Evolutionary conservation across 2,797 vertebrate species (phyloP), one percentile per base, ranked within the genome.

Genomic region (Etheostoma perlongum): DNA sequence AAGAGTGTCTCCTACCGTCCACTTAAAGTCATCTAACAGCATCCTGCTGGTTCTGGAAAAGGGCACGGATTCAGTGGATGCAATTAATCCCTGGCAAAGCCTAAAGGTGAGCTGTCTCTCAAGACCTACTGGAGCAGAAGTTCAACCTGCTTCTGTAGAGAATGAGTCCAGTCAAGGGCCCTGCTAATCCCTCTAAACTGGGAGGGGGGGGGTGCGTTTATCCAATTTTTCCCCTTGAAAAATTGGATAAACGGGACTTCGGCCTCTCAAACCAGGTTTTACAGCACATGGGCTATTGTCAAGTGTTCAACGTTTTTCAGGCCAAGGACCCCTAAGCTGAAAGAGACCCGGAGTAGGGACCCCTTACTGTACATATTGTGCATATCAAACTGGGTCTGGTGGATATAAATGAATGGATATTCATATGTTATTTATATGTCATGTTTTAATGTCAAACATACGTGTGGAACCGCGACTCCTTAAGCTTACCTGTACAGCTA

Each of bases 21-120:
- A 40, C 67, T 74, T 85, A 59, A 84, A 88, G 83, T 85, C 86
- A 55, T 88, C 82, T 91, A 89, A 92, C 85, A 88, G 88, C 75
- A 47, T 79, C 88, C 81, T 81, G 78, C 85, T 86, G 91, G 76
- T 76, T 85, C 89, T 78, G 84, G 70, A 82, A 90, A 89, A 88
- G 84, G 90, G 86, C 91, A 88, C 23, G 33, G 54, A 84, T 84
- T 86, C 79, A 51, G 49, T 44, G 74, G 81, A 84, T 30, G 30
- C 85, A 81, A 85, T 86, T 90, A 84, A 87, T 92, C 89, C 82
- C 72, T 1, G 52, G 75, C 73, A 72, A 76, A 72, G 84, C 81
- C 86, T 73, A 76, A 80, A 90, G 89, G 90, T 88, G 85, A 90
- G 86, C 75, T 70, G 83, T 76, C 84, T 89, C 79, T 75, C 67